Evolutionary conservation across 1,140 invertebrate genomes (phyloP).

Genomic region (Probaryconus sp.): DNA sequence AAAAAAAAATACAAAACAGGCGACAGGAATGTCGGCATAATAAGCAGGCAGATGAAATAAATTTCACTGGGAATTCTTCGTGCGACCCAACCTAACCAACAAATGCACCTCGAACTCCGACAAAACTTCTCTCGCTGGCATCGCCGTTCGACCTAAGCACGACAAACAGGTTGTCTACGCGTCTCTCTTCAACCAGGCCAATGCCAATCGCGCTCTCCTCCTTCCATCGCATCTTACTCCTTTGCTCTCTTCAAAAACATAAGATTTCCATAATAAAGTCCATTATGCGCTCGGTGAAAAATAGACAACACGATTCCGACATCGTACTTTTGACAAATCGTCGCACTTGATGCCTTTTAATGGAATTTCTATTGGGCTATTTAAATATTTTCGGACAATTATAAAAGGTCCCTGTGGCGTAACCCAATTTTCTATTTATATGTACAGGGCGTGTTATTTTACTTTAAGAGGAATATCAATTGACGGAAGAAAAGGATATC

Average conservation of each 20-base stretch:
- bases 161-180: slow-evolving; percentile 73
- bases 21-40: slow-evolving; percentile 2
- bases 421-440: too few relatives aligned
- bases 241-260: slow-evolving; percentile 28
- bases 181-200: slow-evolving; percentile 58
- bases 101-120: slow-evolving; percentile 25
- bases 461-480: too few relatives aligned
- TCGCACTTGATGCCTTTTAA: too few relatives aligned
- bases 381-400: too few relatives aligned
- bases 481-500: too few relatives aligned
- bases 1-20: background rate
- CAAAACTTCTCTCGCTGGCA: slow-evolving; percentile 36
- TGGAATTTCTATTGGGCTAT: too few relatives aligned
- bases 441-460: too few relatives aligned
- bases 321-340: background rate
- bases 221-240: slow-evolving; percentile 7
- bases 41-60: slow-evolving; percentile 13
- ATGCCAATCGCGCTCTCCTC: slow-evolving; percentile 8
- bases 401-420: too few relatives aligned
- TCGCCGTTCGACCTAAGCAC: slow-evolving; percentile 36
- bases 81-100: slow-evolving; percentile 33
- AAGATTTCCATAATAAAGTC: slow-evolving; percentile 22
- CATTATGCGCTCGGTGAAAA: slow-evolving; percentile 6
- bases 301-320: background rate
- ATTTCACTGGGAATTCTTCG: slow-evolving; percentile 22